Evolutionary conservation across 2,888 invertebrate genomes (phyloP).

Genomic region (Xanthostigma xanthostigma): DNA sequence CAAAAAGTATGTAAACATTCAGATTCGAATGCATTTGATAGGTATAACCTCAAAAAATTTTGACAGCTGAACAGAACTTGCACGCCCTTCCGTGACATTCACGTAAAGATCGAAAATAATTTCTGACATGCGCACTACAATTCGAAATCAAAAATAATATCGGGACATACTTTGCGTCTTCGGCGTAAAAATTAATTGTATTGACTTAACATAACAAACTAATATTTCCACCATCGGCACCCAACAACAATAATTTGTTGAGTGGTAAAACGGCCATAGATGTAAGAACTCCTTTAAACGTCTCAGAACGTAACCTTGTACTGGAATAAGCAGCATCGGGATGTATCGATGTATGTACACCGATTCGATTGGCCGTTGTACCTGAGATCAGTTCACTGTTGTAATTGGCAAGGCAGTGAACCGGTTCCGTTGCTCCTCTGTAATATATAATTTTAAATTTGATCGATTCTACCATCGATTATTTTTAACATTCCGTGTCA

Average conservation of each 20-base stretch:
- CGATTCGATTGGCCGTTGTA: conserved; percentile 84
- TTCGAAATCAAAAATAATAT: too few species aligned
- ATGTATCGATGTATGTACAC: conserved; percentile 63
- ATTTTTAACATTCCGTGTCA: background rate
- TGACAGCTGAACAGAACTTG: too few species aligned
- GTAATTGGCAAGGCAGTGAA: conserved; percentile 72
- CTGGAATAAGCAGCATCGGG: conserved; percentile 64
- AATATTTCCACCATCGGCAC: conserved; percentile 83
- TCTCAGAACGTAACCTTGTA: conserved; percentile 74
- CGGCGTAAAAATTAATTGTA: background rate
- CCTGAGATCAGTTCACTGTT: conserved; percentile 75
- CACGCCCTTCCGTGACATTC: too few species aligned
- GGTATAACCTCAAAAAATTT: too few species aligned
- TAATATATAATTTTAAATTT: conserved; percentile 11
- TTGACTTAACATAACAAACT: conserved; percentile 54
- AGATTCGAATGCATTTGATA: too few species aligned
- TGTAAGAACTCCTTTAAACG: conserved; percentile 82
- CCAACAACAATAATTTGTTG: conserved; percentile 77
- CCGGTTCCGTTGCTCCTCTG: conserved; percentile 84
- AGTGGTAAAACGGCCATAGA: conserved; percentile 80
- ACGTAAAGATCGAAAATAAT: too few species aligned
- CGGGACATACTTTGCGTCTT: too few species aligned
- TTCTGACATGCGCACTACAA: too few species aligned
- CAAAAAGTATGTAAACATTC: too few species aligned
- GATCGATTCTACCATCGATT: background rate